phyloP scores from a whole-genome alignment of 2,888 invertebrate species.

The Oxycera nigricornis region DNA sequence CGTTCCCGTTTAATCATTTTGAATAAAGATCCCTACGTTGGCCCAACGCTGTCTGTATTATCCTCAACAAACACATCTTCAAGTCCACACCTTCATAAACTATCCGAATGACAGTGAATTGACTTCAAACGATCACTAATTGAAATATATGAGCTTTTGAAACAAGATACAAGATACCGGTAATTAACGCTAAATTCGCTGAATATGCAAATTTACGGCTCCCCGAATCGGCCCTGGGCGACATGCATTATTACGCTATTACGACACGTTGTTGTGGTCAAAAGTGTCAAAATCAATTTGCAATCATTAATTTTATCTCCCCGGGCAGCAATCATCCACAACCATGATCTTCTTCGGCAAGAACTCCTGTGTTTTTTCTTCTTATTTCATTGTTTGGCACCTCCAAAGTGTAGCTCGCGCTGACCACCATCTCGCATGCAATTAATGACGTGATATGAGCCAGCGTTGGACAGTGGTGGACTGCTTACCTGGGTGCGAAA shows the following conservation, averaged over 20 bases:
- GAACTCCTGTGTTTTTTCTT: not conserved
- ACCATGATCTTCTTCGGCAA: not conserved
- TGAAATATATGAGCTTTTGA: conserved; percentile 45
- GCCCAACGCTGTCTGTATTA: no score
- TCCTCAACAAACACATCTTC: no score
- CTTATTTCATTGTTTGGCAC: conserved; percentile 6
- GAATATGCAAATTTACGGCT: conserved; percentile 40
- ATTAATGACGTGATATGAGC: not conserved
- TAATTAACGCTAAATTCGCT: conserved; percentile 42
- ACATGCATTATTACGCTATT: not conserved
- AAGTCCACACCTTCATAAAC: conserved; percentile 6
- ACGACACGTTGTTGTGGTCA: conserved; percentile 15
- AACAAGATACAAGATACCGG: conserved; percentile 44
- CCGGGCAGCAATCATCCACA: not conserved
- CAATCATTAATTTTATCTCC: conserved; percentile 46
- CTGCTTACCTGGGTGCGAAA: not conserved
- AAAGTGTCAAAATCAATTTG: conserved; percentile 47
- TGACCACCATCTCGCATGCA: not conserved
- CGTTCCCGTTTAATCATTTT: no score
- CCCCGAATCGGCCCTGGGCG: conserved; percentile 14
- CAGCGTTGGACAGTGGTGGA: no score
- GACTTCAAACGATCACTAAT: conserved; percentile 40
- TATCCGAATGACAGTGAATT: conserved; percentile 21
- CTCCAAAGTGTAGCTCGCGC: not conserved
- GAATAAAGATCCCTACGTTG: no score